Evolutionary conservation across 2,797 vertebrate species (phyloP).

Genomic region (Triplophysa bombifrons): DNA sequence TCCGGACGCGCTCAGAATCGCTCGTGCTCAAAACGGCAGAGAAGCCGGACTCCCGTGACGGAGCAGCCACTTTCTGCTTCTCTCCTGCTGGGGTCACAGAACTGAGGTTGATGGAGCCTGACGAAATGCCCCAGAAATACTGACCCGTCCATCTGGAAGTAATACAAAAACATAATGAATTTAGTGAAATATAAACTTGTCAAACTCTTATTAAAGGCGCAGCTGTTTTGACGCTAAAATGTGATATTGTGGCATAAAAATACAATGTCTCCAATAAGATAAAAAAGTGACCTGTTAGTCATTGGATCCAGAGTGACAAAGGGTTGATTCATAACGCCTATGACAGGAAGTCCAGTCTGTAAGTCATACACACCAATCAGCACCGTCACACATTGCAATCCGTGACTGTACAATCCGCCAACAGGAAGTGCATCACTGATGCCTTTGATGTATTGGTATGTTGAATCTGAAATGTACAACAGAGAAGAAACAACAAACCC

Average conservation of each 20-base stretch:
- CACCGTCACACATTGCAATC: conserved; percentile 73
- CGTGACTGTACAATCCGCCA: conserved; percentile 66
- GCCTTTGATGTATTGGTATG: conserved; percentile 74
- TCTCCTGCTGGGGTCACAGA: conserved; percentile 65
- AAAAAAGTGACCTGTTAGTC: neutral
- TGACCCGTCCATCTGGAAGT: conserved; percentile 61
- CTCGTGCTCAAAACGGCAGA: neutral
- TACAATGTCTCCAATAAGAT: too few relatives aligned
- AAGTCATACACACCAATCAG: conserved; percentile 70
- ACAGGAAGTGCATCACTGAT: conserved; percentile 58
- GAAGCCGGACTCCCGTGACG: neutral
- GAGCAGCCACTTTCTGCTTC: conserved; percentile 62
- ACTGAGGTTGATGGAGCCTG: conserved; percentile 60
- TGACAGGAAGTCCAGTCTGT: conserved; percentile 67
- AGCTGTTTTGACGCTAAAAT: too few relatives aligned
- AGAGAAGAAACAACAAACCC: neutral
- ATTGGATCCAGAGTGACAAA: conserved; percentile 64
- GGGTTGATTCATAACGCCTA: conserved; percentile 75
- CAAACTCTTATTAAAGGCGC: too few relatives aligned
- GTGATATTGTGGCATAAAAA: too few relatives aligned
- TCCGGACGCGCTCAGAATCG: neutral
- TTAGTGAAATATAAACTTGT: neutral
- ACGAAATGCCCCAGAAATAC: conserved; percentile 66
- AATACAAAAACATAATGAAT: neutral
- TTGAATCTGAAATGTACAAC: conserved; percentile 64